Conservation (phyloP, 2,113 vertebrate species). For the Sylvia atricapilla region DNA sequence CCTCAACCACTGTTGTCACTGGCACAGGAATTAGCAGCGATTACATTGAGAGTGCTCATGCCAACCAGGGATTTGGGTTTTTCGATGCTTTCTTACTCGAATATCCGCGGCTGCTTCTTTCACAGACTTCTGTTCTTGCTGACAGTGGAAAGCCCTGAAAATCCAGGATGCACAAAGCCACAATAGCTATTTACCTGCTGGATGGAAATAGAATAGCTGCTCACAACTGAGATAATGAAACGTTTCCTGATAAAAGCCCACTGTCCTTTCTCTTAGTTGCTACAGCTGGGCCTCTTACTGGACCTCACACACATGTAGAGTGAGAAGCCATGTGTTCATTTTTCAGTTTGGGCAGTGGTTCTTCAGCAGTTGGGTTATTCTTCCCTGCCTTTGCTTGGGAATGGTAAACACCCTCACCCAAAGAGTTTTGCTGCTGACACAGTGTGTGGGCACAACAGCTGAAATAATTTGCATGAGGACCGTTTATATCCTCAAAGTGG, state of each 20-base stretch:
- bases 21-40: neutral
- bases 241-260: neutral
- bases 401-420: neutral
- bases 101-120: neutral
- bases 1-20: neutral
- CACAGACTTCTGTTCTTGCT: neutral
- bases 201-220: neutral
- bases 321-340: neutral
- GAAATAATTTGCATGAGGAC: slow-evolving; percentile 40
- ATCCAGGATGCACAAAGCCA: neutral
- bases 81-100: neutral
- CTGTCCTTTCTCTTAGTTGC: neutral
- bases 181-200: neutral
- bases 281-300: neutral
- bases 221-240: neutral
- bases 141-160: neutral
- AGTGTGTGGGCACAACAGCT: neutral
- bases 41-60: neutral
- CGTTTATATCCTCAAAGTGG: slow-evolving; percentile 15
- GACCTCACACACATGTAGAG: neutral
- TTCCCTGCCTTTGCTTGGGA: neutral
- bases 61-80: neutral
- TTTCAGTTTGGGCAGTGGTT: neutral
- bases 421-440: neutral
- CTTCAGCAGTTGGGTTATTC: neutral